Base-by-base conservation (phyloP, 1,140 invertebrate species). In the Aricia agestis region DNA sequence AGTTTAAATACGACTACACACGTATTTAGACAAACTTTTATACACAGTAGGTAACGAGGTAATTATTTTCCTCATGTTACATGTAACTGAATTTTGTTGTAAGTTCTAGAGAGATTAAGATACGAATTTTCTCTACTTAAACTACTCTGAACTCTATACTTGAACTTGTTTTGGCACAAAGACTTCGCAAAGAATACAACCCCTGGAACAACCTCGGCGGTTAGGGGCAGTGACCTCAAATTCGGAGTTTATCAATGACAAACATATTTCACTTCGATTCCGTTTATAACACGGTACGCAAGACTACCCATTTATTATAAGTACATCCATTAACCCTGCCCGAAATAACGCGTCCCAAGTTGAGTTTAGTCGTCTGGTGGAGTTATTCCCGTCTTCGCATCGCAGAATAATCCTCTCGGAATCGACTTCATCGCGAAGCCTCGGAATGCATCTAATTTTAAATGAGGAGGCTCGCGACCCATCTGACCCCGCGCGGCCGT, bases 371-470 rank as follows among this genome's bases (percentile, higher is more conserved):
- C 76, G 87, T 88, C 82, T 86, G 82, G 75, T 81, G 78, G 81
- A 81, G 82, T 81, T 90, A 90, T 89, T 90, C 83, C 77, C 72
- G 85, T 83, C 80, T 70, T 67, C 73, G 80, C 73, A 78, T 78
- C 72, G 79, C 83, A 74, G 74, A 83, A 85, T 84, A 79, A 81
- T 84, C 82, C 81, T 81, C 81, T 84, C 72, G 78, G 78, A 75
- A 83, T 77, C 71, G 76, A 78, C 78, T 81, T 78, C 82, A 80
- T 84, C 76, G 77, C 80, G 73, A 89, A 89, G 86, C 81, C 83
- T 90, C 76, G 86, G 89, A 85, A 91, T 91, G 89, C 86, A 90
- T 91, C 87, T 91, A 91, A 90, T 90, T 90, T 91, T 91, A 90
- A 87, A 85, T 84, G 85, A 87, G 85, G 87, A 89, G 85, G 84